A percentile compares a stretch with the other conserved stretches of the same genome.
phyloP scores from a whole-genome alignment of 64 coral and sea anemone species.

The Porites australiensis region DNA sequence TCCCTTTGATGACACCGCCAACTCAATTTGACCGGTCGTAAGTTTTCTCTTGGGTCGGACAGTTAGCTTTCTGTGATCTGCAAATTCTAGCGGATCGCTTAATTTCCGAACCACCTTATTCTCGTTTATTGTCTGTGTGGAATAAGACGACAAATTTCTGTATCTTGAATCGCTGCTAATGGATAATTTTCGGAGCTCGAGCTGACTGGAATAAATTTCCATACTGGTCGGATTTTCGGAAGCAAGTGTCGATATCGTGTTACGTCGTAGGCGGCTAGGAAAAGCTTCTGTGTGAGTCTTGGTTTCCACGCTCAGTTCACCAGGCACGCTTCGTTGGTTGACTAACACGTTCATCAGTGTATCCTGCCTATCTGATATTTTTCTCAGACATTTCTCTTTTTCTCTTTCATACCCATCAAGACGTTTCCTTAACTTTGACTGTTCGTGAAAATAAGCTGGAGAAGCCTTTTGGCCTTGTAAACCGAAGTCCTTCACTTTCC shows the following conservation, averaged over 20 bases:
- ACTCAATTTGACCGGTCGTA: not conserved
- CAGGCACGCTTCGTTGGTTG: not conserved
- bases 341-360: not conserved
- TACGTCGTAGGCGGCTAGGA: too few species aligned
- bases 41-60: not conserved
- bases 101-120: not conserved
- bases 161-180: not conserved
- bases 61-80: not conserved
- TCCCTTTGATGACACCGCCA: not conserved
- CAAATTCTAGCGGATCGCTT: not conserved
- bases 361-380: not conserved
- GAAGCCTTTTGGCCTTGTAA: not conserved
- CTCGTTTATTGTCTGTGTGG: not conserved
- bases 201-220: not conserved
- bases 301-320: not conserved
- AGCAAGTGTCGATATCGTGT: not conserved
- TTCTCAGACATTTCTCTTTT: constrained; percentile 1
- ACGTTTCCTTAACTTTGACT: not conserved
- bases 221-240: not conserved
- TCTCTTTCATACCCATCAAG: constrained; percentile 12
- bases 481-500: not conserved
- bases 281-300: too few species aligned
- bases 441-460: constrained; percentile 12
- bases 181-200: not conserved
- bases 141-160: not conserved